Conservation (phyloP, 2,888 invertebrate species). For the Congeria kusceri region DNA sequence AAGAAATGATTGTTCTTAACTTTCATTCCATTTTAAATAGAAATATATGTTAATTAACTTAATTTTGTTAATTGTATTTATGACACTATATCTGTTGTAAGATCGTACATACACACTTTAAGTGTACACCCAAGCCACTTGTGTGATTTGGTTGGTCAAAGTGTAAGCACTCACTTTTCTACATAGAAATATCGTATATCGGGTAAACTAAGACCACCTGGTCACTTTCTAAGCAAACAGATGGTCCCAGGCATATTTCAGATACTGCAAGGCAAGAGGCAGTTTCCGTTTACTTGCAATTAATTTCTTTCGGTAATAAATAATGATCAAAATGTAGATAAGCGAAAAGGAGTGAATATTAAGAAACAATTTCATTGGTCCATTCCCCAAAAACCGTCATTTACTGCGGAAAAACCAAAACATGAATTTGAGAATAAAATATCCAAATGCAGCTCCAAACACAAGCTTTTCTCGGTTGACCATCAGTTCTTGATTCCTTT, state of each 20-base stretch:
- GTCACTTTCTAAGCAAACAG: no score
- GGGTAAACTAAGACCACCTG: no score
- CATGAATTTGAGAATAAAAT: conserved; percentile 91
- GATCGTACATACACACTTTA: no score
- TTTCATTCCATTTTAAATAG: no score
- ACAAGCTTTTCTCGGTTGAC: conserved; percentile 32
- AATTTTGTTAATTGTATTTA: no score
- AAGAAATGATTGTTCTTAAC: no score
- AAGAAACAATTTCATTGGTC: conserved; percentile 18
- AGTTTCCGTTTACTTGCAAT: conserved; percentile 19
- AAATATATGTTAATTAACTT: no score
- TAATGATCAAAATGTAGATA: conserved; percentile 29
- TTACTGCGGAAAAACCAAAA: conserved; percentile 73
- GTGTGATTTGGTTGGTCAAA: no score
- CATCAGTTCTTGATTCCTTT: conserved; percentile 91
- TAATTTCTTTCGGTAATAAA: conserved; percentile 29
- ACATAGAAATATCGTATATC: no score
- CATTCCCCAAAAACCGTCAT: conserved; percentile 51
- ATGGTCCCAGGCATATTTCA: conserved; percentile 32
- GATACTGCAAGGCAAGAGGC: conserved; percentile 6
- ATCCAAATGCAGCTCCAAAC: conserved; percentile 88
- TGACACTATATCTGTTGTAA: no score
- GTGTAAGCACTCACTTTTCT: no score
- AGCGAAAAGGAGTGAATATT: conserved; percentile 36
- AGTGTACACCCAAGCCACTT: no score